Evolutionary conservation across 2,797 vertebrate genomes (phyloP).

Genomic region (Chromobotia macracanthus): DNA sequence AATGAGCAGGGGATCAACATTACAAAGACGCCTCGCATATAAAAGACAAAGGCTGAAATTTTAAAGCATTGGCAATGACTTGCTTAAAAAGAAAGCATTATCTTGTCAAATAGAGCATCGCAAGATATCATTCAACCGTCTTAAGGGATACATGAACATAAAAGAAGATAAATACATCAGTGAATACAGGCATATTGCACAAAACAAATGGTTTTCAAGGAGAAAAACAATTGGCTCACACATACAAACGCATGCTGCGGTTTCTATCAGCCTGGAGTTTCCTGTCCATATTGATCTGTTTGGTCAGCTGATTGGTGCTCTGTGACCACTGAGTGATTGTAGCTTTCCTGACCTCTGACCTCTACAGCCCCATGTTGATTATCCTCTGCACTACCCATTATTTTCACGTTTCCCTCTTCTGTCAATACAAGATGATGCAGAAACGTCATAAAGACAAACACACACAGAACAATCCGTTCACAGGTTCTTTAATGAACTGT

Average conservation of each 20-base stretch:
- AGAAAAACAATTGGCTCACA: slow-evolving; percentile 8
- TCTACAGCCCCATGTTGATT: slow-evolving; percentile 24
- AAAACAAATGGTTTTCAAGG: slow-evolving; percentile 3
- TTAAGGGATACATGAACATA: slow-evolving; percentile 1
- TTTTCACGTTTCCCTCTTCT: slow-evolving; percentile 12
- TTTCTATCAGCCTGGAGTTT: slow-evolving; percentile 10
- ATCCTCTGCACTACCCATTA: slow-evolving; percentile 23
- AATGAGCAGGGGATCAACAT: slow-evolving; percentile 44
- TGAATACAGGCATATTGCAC: not conserved
- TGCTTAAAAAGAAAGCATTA: slow-evolving; percentile 41
- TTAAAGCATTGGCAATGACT: slow-evolving; percentile 19
- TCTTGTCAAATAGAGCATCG: slow-evolving; percentile 36
- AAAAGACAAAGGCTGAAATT: slow-evolving; percentile 28
- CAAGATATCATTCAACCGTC: slow-evolving; percentile 34
- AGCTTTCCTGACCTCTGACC: slow-evolving; percentile 34
- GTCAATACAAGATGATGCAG: slow-evolving; percentile 20
- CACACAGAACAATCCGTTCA: not conserved
- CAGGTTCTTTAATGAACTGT: not conserved
- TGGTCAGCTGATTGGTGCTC: slow-evolving; percentile 43
- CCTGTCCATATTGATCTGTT: slow-evolving; percentile 42
- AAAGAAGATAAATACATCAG: slow-evolving; percentile 34
- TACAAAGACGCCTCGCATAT: slow-evolving; percentile 17
- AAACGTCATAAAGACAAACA: slow-evolving; percentile 5
- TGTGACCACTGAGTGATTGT: slow-evolving; percentile 17
- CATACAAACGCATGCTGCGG: too few relatives aligned